These are phyloP conservation scores for Onychomys torridus DNA, from an alignment of 2,797 vertebrate genomes.

Conservation along the genomic window DNA sequence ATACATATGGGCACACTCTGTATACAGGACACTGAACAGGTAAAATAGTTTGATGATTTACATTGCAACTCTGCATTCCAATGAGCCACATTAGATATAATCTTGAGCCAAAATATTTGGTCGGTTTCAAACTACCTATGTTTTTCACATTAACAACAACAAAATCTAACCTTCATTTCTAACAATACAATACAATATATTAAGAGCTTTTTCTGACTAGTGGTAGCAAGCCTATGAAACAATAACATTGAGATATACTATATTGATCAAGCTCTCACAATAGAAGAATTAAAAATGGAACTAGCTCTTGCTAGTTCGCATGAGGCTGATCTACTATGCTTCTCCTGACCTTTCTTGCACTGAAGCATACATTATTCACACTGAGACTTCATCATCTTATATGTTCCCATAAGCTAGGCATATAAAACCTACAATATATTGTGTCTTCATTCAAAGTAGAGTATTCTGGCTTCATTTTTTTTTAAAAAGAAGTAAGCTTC, in stretches of 20 bases:
- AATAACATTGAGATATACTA: neutral
- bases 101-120: neutral
- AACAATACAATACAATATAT: conserved; percentile 21
- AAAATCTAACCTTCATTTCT: conserved; percentile 24
- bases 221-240: neutral
- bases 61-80: neutral
- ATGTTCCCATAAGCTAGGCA: conserved; percentile 35
- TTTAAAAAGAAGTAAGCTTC: conserved; percentile 28
- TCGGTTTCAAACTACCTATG: conserved; percentile 10
- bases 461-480: conserved; percentile 29
- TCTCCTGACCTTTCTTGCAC: conserved; percentile 45
- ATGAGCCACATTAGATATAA: neutral
- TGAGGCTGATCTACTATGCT: neutral
- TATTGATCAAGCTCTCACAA: neutral
- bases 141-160: conserved; percentile 52
- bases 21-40: neutral
- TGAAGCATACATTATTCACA: conserved; percentile 48
- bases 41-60: neutral
- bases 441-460: conserved; percentile 44
- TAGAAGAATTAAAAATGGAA: neutral
- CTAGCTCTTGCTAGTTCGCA: neutral
- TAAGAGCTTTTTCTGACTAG: conserved; percentile 29
- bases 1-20: neutral
- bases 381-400: conserved; percentile 20
- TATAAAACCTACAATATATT: conserved; percentile 62